Percentiles rank a stretch among this genome's conserved stretches.
Conservation (phyloP, 2,888 invertebrate genomes). For the Mimumesa dahlbomi region DNA sequence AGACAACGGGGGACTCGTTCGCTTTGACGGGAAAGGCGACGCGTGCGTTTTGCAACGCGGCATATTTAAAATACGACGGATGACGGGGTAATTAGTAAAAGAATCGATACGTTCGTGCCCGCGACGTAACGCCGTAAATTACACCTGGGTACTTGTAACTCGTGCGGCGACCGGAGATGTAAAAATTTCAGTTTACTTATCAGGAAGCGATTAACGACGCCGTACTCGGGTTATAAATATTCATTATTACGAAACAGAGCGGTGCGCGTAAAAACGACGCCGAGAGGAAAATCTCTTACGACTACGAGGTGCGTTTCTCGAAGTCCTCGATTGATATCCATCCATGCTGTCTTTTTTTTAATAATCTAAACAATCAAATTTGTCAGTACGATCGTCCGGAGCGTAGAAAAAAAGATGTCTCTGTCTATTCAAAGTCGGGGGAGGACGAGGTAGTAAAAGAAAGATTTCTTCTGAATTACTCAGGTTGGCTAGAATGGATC, state of each 20-base stretch:
- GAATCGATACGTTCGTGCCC: conserved; percentile 19
- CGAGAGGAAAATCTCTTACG: conserved; percentile 35
- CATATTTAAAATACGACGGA: conserved; percentile 27
- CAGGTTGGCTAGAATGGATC: conserved; percentile 19
- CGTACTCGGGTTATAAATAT: conserved; percentile 6
- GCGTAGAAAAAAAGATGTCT: no score
- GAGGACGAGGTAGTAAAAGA: no score
- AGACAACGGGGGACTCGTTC: no score
- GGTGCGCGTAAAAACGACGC: conserved; percentile 9
- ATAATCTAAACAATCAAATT: no score
- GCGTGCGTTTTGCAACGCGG: conserved; percentile 28
- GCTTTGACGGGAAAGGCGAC: no score
- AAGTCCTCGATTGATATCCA: no score
- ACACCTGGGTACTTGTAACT: conserved; percentile 33
- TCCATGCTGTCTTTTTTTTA: no score
- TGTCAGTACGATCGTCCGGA: no score
- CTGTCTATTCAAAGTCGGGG: no score
- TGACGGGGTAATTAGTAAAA: conserved; percentile 43
- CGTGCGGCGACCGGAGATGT: not conserved
- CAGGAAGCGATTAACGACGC: conserved; percentile 47
- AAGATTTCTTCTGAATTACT: no score
- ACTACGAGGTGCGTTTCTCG: no score
- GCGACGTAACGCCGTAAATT: conserved; percentile 36
- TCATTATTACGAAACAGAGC: not conserved
- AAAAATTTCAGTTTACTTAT: conserved; percentile 42